Evolutionary conservation across 2,113 vertebrate genomes (phyloP), one percentile per base, ranked within the genome.

Genomic region (Miniopterus natalensis): DNA sequence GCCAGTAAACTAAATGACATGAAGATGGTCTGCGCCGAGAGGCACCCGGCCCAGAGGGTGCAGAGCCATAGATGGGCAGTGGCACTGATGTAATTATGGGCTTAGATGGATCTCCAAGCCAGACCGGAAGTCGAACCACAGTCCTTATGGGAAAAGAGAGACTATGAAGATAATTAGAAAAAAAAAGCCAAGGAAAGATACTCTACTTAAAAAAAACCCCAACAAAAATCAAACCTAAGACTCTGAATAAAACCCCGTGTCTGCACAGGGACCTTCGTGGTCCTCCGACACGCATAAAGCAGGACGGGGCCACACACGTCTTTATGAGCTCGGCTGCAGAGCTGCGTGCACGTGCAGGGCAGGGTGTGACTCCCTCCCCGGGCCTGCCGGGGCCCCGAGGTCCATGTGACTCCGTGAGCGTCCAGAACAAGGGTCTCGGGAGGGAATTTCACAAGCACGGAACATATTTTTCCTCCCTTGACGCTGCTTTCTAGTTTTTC

Each of bases 281-380:
- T 73, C 77, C 77, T 92, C 23, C 17, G 78, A 85, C 80, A 51
- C 8, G 63, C 74, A 77, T 79, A 90, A 88, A 95, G 68, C 71
- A 89, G 88, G 68, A 51, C 1, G 0, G 65, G 96, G 93, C 96
- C 97, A 97, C 96, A 96, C 96, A 96, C 92, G 10, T 73, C 84
- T 92, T 96, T 53, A 75, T 40, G 61, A 65, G 74, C 42, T 83
- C 90, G 15, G 66, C 68, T 84, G 71, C 73, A 63, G 84, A 73
- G 88, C 59, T 11, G 51, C 68, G 83, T 74, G 75, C 89, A 74
- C 0, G 9, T 84, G 81, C 20, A 6, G 0, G 14, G 36, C 53
- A 21, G 78, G 66, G 21, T 17, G 73, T 29, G 80, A 77, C 5
- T 88, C 70, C 49, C 31, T 78, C 84, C 93, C 20, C 1, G 75